Conservation (phyloP, 37 sponge, comb jelly and placozoan species). For the Beroe ovata region DNA sequence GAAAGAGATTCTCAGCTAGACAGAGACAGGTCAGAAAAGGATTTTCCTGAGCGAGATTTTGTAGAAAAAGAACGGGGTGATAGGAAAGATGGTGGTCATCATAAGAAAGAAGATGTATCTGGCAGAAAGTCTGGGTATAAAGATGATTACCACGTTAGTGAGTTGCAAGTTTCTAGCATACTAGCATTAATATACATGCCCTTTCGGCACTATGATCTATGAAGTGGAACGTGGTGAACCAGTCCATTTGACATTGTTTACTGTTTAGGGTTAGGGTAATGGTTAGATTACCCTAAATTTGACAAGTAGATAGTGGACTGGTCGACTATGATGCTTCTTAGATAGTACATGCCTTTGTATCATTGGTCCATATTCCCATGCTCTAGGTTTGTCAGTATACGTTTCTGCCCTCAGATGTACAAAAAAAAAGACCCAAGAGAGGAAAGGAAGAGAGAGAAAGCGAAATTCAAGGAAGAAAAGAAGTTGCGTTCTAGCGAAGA, state of each 20-base stretch:
- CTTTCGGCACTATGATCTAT: too few relatives aligned
- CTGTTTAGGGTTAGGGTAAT: too few relatives aligned
- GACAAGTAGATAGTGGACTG: too few relatives aligned
- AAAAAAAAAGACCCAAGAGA: constrained; percentile 28
- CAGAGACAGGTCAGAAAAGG: not conserved
- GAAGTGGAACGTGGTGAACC: too few relatives aligned
- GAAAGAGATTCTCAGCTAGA: not conserved
- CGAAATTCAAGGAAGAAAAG: constrained; percentile 23
- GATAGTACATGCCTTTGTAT: too few relatives aligned
- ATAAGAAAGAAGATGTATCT: not conserved
- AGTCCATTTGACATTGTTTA: too few relatives aligned
- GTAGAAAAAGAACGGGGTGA: constrained; percentile 14
- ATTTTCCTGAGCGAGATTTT: not conserved
- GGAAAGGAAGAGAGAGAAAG: not conserved
- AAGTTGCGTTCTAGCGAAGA: not conserved
- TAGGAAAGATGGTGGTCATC: constrained; percentile 1
- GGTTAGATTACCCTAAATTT: too few relatives aligned
- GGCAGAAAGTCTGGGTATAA: not conserved
- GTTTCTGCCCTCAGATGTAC: not conserved
- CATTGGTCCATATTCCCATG: too few relatives aligned
- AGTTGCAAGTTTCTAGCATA: too few relatives aligned
- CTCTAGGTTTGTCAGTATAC: too few relatives aligned
- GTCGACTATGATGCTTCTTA: too few relatives aligned
- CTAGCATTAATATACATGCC: too few relatives aligned
- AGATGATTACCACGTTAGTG: constrained; percentile 26